Evolutionary conservation across 2,797 vertebrate species (phyloP), one percentile per base, ranked within the genome.

Genomic region (Huso huso): DNA sequence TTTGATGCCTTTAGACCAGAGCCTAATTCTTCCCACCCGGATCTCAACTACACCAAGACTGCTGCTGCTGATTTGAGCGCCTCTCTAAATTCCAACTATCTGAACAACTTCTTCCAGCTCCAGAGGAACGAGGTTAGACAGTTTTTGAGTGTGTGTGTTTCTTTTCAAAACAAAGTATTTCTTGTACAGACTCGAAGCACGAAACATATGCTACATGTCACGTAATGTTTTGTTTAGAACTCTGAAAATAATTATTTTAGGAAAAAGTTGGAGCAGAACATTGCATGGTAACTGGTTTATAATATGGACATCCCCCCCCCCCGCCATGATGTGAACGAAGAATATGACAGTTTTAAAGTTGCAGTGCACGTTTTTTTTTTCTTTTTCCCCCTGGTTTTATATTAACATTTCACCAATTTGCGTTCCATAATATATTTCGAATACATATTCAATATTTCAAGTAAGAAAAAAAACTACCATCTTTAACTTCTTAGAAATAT

Each of bases 1-100:
- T 99, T 98, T 85, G 95, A 99, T 86, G 96, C 96, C 73, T 99
- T 97, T 81, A 85, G 95, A 87, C 96, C 96, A 74, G 95, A 98
- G 73, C 86, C 94, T 64, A 87, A 90, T 73, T 91, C 93, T 77
- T 90, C 93, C 74, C 95, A 95, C 80, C 91, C 95, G 78, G 95
- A 98, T 76, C 93, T 95, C 78, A 87, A 79, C 84, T 96, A 91
- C 88, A 91, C 87, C 84, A 94, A 96, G 89, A 89, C 88, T 80
- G 90, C 91, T 81, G 85, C 88, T 59, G 90, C 90, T 68, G 95
- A 96, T 71, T 75, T 97, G 82, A 90, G 93, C 85, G 93, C 94
- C 69, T 92, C 95, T 65, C 90, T 97, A 73, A 93, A 91, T 86
- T 97, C 96, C 88, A 95, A 93, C 86, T 93, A 90, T 89, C 89